phyloP scores from a whole-genome alignment of 2,797 vertebrate genomes.

The Lepidocolaptes lacrymiger region DNA sequence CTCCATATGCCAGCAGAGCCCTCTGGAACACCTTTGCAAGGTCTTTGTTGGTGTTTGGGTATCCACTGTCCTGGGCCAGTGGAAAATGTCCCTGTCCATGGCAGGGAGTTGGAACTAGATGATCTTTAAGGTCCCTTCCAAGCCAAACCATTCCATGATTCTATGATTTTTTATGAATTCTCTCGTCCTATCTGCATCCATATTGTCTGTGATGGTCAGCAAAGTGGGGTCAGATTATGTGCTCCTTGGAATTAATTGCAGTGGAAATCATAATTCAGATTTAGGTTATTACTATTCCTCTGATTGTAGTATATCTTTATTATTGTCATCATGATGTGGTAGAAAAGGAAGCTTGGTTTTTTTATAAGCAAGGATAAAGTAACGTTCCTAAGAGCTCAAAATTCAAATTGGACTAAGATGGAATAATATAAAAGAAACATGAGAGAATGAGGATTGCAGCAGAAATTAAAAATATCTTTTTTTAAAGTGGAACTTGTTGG shows the following conservation, averaged over 20 bases:
- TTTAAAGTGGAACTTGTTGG: not conserved
- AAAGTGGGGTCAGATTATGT: not conserved
- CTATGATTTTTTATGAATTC: not conserved
- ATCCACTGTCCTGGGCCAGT: not conserved
- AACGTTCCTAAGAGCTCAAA: not conserved
- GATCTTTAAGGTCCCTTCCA: not conserved
- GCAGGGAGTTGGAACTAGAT: not conserved
- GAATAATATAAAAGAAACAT: slow-evolving; percentile 20
- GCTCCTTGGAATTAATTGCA: not conserved
- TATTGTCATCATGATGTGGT: not conserved
- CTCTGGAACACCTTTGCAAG: not conserved
- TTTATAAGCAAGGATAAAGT: not conserved
- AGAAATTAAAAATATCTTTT: not conserved
- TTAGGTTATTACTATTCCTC: not conserved
- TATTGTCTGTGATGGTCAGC: not conserved
- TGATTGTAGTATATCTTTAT: not conserved
- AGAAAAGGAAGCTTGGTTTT: not conserved
- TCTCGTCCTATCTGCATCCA: not conserved
- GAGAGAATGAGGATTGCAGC: not conserved
- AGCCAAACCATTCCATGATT: not conserved
- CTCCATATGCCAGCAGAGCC: not conserved
- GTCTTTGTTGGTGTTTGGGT: not conserved
- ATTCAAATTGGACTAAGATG: not conserved
- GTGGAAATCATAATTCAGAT: not conserved
- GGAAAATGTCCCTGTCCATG: not conserved